Evolutionary conservation across 1,140 invertebrate genomes (phyloP).

Genomic region (Ceratitis capitata): DNA sequence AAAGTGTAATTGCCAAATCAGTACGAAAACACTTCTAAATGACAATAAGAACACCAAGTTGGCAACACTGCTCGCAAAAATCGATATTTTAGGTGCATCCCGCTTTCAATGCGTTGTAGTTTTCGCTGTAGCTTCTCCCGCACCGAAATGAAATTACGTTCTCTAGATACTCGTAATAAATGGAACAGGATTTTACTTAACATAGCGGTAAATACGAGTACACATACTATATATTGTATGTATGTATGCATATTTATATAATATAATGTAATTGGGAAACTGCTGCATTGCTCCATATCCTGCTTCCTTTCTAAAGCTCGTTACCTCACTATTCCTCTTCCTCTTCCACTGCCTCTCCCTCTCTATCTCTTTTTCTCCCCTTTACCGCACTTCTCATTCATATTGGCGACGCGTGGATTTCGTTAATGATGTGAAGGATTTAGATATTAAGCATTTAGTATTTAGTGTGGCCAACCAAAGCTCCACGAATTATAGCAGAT

Average conservation of each 20-base stretch:
- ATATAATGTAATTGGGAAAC: not conserved
- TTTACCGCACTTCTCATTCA: not conserved
- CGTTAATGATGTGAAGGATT: constrained; percentile 16
- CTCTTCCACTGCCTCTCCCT: not conserved
- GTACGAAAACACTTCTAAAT: too few relatives aligned
- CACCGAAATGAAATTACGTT: constrained; percentile 19
- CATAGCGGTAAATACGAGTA: not conserved
- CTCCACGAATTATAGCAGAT: not conserved
- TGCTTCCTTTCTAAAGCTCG: too few relatives aligned
- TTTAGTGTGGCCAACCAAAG: not conserved
- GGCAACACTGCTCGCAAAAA: not conserved
- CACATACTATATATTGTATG: not conserved
- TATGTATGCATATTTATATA: not conserved
- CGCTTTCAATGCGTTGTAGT: not conserved
- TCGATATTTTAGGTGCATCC: constrained; percentile 19
- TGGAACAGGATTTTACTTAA: constrained; percentile 25
- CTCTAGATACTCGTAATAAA: not conserved
- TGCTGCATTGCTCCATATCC: not conserved
- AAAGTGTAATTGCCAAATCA: too few relatives aligned
- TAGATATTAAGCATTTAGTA: constrained; percentile 25
- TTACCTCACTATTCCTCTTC: not conserved
- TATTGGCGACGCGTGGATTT: not conserved
- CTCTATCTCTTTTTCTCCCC: too few relatives aligned
- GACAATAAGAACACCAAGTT: too few relatives aligned
- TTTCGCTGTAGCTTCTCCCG: too few relatives aligned